Percentiles rank a stretch among this genome's conserved stretches.
These are phyloP conservation scores for Brassicogethes aeneus DNA, from an alignment of 2,888 invertebrate genomes.

Conservation along the genomic window DNA sequence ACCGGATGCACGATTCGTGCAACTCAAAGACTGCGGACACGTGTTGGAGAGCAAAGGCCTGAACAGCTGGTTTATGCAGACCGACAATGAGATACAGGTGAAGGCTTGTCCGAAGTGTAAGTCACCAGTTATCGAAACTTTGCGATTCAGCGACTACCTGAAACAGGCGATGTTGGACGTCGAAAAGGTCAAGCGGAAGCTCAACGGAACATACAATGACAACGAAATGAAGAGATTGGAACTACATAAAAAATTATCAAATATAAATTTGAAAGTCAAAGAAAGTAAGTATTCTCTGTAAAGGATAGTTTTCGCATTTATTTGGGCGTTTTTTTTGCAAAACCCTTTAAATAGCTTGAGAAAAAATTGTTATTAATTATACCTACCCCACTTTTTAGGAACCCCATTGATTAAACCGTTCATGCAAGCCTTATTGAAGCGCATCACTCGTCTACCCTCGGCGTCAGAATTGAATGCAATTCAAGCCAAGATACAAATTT, in stretches of 20 bases:
- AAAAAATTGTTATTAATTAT: too few species aligned
- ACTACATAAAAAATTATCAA: background rate
- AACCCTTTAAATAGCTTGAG: too few species aligned
- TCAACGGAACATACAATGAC: background rate
- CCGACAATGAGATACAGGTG: slow-evolving; percentile 11
- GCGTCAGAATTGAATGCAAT: too few species aligned
- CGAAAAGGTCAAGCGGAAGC: slow-evolving; percentile 12
- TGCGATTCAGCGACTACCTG: slow-evolving; percentile 23
- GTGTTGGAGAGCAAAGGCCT: slow-evolving; percentile 23
- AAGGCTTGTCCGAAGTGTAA: slow-evolving; percentile 26
- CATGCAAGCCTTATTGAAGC: too few species aligned
- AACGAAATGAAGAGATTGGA: background rate
- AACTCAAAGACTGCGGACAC: slow-evolving; percentile 26
- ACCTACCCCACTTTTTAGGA: too few species aligned
- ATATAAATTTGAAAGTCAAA: too few species aligned
- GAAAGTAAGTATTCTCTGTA: too few species aligned
- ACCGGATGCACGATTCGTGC: slow-evolving; percentile 24
- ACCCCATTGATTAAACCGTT: too few species aligned
- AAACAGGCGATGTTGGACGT: slow-evolving; percentile 21
- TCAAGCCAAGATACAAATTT: too few species aligned
- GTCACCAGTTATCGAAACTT: slow-evolving; percentile 22
- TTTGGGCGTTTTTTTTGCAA: too few species aligned
- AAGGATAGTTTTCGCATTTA: too few species aligned
- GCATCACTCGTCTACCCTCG: too few species aligned
- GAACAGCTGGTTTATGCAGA: slow-evolving; percentile 20